Evolutionary conservation across 2,113 vertebrate species (phyloP), one percentile per base, ranked within the genome.

Genomic region (Bubo scandiacus): DNA sequence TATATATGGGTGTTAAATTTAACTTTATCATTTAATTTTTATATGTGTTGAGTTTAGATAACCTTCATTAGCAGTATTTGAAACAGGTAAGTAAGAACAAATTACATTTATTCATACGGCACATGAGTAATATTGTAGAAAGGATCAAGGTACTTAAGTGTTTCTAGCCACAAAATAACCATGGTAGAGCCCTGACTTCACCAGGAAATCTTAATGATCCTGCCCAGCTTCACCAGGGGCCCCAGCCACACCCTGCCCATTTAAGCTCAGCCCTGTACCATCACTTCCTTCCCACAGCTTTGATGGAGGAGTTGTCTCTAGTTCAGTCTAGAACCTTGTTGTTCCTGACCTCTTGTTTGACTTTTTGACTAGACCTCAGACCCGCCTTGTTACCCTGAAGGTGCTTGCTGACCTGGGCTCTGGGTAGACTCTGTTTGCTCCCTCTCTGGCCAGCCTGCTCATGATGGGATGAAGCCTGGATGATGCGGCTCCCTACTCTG

Each of bases 261-360:
- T 61, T 68, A 30, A 74, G 23, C 32, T 57, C 67, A 38, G 40
- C 15, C 7, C 29, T 36, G 13, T 10, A 15, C 6, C 0, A 2
- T 5, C 1, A 13, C 2, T 20, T 18, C 1, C 2, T 5, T 2
- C 3, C 7, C 9, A 18, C 12, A 58, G 45, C 34, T 65, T 49
- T 26, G 11, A 12, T 26, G 3, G 42, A 55, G 34, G 22, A 66
- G 26, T 5, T 3, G 29, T 40, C 21, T 83, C 6, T 2, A 17
- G 18, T 3, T 88, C 4, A 26, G 21, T 8, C 5, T 0, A 17
- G 16, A 62, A 26, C 5, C 6, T 29, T 40, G 10, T 19, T 40
- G 17, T 43, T 80, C 12, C 42, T 57, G 40, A 25, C 3, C 30
- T 80, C 9, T 61, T 6, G 7, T 59, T 83, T 78, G 58, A 23